A percentile compares a stretch with the other conserved stretches of the same genome.
Evolutionary conservation across 1,140 invertebrate genomes (phyloP).

Genomic region (Drosophila lacteicornis): DNA sequence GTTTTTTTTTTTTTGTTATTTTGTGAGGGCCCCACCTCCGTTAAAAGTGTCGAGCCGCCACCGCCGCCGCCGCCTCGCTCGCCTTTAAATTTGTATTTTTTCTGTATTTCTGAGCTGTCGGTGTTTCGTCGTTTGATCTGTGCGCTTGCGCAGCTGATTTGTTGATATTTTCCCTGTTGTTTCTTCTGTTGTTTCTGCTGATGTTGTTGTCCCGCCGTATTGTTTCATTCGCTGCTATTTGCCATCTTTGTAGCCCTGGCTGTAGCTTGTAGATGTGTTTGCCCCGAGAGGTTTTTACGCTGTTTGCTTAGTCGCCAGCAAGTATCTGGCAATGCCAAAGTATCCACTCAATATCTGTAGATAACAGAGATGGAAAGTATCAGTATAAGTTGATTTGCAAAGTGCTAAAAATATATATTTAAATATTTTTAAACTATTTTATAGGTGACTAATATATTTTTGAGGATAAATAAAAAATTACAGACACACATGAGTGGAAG

Average conservation of each 20-base stretch:
- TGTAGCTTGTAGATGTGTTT: slow-evolving; percentile 48
- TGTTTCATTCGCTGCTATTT: slow-evolving; percentile 63
- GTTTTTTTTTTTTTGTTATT: slow-evolving; percentile 14
- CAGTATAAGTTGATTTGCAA: not conserved
- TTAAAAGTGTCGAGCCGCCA: slow-evolving; percentile 44
- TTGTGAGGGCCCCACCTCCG: slow-evolving; percentile 7
- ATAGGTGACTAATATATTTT: too few relatives aligned
- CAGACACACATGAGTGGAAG: too few relatives aligned
- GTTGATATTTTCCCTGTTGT: slow-evolving; percentile 57
- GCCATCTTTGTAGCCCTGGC: slow-evolving; percentile 25
- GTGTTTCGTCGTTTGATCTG: slow-evolving; percentile 73
- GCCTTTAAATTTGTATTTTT: slow-evolving; percentile 6
- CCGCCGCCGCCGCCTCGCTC: slow-evolving; percentile 4
- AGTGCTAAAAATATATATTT: not conserved
- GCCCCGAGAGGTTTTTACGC: slow-evolving; percentile 54
- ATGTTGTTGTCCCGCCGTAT: slow-evolving; percentile 53
- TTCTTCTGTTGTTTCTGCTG: slow-evolving; percentile 26
- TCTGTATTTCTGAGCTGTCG: slow-evolving; percentile 35
- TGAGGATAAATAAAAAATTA: too few relatives aligned
- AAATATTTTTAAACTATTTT: too few relatives aligned
- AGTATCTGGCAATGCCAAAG: slow-evolving; percentile 30
- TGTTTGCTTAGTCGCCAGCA: slow-evolving; percentile 63
- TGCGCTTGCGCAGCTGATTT: slow-evolving; percentile 82
- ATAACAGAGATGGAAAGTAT: slow-evolving; percentile 40
- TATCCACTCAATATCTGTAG: slow-evolving; percentile 41